A percentile compares a stretch with the other conserved stretches of the same genome.
These are phyloP conservation scores for Vespertilio murinus DNA, from an alignment of 2,797 vertebrate genomes.

Conservation along the genomic window DNA sequence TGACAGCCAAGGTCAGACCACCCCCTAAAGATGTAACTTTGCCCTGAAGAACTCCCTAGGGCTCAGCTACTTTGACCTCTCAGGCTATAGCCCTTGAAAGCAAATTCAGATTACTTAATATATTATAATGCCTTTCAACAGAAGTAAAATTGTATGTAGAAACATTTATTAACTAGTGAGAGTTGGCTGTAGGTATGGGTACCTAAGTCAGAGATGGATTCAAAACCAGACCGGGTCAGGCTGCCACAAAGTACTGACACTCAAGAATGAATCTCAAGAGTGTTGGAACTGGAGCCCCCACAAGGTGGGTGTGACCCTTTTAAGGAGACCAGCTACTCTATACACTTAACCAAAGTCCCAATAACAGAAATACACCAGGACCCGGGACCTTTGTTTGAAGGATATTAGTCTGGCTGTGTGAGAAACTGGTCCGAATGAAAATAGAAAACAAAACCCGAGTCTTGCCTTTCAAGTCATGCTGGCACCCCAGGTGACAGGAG, in stretches of 20 bases:
- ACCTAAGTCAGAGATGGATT: not conserved
- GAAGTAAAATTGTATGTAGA: not conserved
- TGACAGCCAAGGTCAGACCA: not conserved
- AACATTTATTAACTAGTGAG: not conserved
- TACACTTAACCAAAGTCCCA: constrained; percentile 34
- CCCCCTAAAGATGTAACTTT: not conserved
- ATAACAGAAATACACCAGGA: not conserved
- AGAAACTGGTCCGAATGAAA: constrained; percentile 20
- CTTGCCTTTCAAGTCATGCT: not conserved
- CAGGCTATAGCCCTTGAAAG: not conserved
- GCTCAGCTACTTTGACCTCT: not conserved
- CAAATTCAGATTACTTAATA: not conserved
- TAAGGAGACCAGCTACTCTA: not conserved
- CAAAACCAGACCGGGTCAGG: not conserved
- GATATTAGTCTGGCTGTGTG: constrained; percentile 12
- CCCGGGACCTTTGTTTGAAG: not conserved
- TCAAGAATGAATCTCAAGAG: not conserved
- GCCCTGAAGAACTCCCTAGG: not conserved
- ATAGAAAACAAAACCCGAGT: not conserved
- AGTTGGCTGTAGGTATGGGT: not conserved
- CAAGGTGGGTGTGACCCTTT: not conserved
- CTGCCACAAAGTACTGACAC: not conserved
- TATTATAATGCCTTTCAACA: not conserved
- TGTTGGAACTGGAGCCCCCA: not conserved
- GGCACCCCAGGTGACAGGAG: not conserved